Evolutionary conservation across 2,888 invertebrate genomes (phyloP).

Genomic region (Plebejus argus): DNA sequence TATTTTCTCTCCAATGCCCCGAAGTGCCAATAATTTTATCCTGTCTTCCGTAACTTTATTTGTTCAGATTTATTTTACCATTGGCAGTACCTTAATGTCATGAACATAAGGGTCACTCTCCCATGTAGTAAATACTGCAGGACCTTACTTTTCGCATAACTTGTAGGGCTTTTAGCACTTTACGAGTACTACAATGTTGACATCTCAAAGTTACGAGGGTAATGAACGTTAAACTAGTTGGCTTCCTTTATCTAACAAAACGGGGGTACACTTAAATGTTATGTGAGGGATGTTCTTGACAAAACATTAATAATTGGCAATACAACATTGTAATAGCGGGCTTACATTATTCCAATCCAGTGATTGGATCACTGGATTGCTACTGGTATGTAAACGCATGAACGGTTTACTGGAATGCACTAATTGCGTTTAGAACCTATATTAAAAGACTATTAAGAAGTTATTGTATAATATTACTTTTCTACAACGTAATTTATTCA

Average conservation of each 20-base stretch:
- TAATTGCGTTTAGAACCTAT: too few relatives aligned
- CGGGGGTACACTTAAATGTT: neutral
- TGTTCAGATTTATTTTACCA: neutral
- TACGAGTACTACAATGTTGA: constrained; percentile 25
- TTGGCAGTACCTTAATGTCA: neutral
- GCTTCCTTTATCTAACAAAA: neutral
- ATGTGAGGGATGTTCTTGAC: neutral
- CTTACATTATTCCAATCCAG: too few relatives aligned
- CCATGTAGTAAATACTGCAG: neutral
- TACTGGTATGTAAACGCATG: too few relatives aligned
- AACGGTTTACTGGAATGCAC: too few relatives aligned
- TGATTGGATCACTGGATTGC: too few relatives aligned
- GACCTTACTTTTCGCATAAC: constrained; percentile 3
- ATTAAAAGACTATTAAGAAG: too few relatives aligned
- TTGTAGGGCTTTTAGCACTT: constrained; percentile 25
- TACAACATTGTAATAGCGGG: neutral
- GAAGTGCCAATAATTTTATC: constrained; percentile 23
- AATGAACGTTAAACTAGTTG: constrained; percentile 15
- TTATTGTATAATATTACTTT: too few relatives aligned
- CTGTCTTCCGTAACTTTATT: neutral
- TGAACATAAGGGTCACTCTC: neutral
- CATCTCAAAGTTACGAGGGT: constrained; percentile 17
- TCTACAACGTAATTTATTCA: too few relatives aligned
- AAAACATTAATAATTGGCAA: neutral
- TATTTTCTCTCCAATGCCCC: constrained; percentile 10